These are phyloP conservation scores for Gymnoscopelus braueri DNA, from an alignment of 2,797 vertebrate genomes.

Conservation along the genomic window DNA sequence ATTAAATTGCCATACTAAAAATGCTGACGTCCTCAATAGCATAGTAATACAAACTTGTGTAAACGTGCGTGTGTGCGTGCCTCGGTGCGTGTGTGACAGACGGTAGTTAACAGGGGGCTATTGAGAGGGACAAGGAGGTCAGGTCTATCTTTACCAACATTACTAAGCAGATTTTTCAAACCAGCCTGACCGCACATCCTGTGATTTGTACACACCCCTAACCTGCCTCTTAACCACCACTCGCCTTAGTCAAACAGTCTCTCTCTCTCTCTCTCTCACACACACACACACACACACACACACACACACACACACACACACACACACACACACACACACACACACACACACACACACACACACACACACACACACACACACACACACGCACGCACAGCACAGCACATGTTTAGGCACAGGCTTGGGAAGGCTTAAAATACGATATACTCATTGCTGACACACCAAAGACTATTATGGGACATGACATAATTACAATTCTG, in stretches of 20 bases:
- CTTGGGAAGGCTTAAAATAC: conserved; percentile 37
- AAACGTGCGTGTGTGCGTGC: background rate
- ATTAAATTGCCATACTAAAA: too few species aligned
- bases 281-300: conserved; percentile 14
- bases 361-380: conserved; percentile 4
- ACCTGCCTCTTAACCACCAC: conserved; percentile 44
- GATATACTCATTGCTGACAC: conserved; percentile 52
- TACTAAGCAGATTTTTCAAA: conserved; percentile 52
- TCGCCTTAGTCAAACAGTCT: conserved; percentile 52
- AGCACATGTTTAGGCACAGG: conserved; percentile 22
- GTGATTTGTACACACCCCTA: conserved; percentile 52
- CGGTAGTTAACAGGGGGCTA: conserved; percentile 37
- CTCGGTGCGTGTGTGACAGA: conserved; percentile 4
- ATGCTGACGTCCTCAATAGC: too few species aligned
- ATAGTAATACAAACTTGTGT: too few species aligned
- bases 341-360: conserved; percentile 7
- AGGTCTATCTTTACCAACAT: conserved; percentile 59
- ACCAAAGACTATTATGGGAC: conserved; percentile 30
- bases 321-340: conserved; percentile 6
- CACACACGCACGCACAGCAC: background rate
- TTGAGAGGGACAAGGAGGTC: conserved; percentile 50
- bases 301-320: conserved; percentile 14
- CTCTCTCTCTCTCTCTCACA: background rate
- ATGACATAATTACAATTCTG: conserved; percentile 42
- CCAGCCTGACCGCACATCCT: conserved; percentile 55